These are phyloP conservation scores for Euspilapteryx auroguttella DNA, from an alignment of 2,888 invertebrate genomes.

Conservation along the genomic window DNA sequence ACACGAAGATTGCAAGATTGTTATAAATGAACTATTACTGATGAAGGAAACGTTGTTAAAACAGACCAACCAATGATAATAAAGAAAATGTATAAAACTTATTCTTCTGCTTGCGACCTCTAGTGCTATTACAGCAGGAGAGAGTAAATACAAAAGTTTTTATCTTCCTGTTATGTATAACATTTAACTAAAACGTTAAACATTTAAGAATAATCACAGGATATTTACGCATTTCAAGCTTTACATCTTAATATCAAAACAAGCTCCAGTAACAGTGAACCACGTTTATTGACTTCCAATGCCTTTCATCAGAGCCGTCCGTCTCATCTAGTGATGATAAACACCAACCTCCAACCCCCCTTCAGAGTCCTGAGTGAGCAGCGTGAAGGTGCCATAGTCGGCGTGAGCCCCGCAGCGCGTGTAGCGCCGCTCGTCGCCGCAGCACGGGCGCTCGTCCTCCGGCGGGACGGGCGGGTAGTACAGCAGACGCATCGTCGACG, in stretches of 20 bases:
- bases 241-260: too few species aligned
- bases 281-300: too few species aligned
- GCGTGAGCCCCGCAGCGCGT: constrained; percentile 73
- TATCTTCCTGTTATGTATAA: neutral
- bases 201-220: too few species aligned
- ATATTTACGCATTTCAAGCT: too few species aligned
- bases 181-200: too few species aligned
- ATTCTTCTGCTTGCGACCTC: constrained; percentile 4
- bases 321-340: neutral
- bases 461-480: constrained; percentile 73
- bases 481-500: constrained; percentile 68
- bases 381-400: constrained; percentile 76
- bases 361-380: constrained; percentile 73
- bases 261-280: too few species aligned
- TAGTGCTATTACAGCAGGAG: neutral
- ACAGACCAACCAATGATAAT: too few species aligned
- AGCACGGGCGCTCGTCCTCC: constrained; percentile 57
- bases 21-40: too few species aligned
- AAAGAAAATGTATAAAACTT: too few species aligned
- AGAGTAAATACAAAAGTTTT: constrained; percentile 4
- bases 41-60: too few species aligned
- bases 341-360: constrained; percentile 68
- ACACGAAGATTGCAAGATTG: too few species aligned
- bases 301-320: too few species aligned
- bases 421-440: constrained; percentile 28